These are phyloP conservation scores for Aurelia sp. DNA, from an alignment of 30 jellyfish, hydroid and myxozoan species.

Conservation along the genomic window DNA sequence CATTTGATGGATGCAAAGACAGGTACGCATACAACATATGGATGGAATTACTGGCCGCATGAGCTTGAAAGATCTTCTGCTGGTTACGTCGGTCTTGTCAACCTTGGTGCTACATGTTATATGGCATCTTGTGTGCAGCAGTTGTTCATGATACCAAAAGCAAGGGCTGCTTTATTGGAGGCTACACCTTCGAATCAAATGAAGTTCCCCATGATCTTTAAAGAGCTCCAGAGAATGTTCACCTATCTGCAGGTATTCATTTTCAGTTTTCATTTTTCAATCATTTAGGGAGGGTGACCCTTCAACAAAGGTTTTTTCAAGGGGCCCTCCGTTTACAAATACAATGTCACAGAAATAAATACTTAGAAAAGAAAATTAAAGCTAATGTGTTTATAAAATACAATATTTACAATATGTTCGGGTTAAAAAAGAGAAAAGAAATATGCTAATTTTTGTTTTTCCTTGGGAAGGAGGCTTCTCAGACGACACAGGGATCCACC, in stretches of 20 bases:
- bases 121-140: slow-evolving; percentile 99
- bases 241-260: slow-evolving; percentile 83
- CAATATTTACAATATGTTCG: no score
- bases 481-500: no score
- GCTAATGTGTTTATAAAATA: no score
- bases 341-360: no score
- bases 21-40: slow-evolving; percentile 86
- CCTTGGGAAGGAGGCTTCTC: no score
- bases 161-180: slow-evolving; percentile 79
- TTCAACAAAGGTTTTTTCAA: no score
- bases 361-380: no score
- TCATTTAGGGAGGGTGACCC: no score
- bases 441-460: no score
- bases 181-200: slow-evolving; percentile 63
- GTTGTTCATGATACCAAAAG: slow-evolving; percentile 96
- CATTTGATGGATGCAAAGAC: slow-evolving; percentile 76
- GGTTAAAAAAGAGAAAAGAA: no score
- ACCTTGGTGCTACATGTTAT: slow-evolving; percentile 99
- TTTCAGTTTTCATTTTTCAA: no score
- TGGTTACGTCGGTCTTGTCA: slow-evolving; percentile 97
- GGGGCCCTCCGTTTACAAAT: no score
- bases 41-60: slow-evolving; percentile 99
- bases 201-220: slow-evolving; percentile 77
- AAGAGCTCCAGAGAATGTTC: slow-evolving; percentile 96
- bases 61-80: slow-evolving; percentile 97